Evolutionary conservation across 2,888 invertebrate species (phyloP), one percentile per base, ranked within the genome.

Genomic region (Carterocephalus palaemon): DNA sequence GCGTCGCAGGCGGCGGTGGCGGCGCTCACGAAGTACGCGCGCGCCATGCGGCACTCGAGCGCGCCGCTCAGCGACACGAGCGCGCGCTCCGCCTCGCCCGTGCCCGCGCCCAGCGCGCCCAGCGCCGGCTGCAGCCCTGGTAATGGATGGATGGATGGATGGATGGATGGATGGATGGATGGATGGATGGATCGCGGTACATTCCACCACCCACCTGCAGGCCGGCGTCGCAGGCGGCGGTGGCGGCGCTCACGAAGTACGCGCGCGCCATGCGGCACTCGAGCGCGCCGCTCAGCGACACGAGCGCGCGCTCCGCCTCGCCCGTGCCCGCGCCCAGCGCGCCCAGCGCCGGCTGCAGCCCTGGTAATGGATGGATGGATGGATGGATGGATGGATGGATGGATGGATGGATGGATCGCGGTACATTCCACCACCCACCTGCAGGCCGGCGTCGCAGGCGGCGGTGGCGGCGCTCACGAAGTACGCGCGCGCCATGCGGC

Each of bases 211-310:
- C n/a, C n/a, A 77, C 82, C 80, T 82, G 81, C 26, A 97, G 73
- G 23, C 95, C 94, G 2, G 93, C 92, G 64, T 94, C 93, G 77
- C 97, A 97, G 15, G 95, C 89, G 8, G 95, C 93, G 40, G 93
- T 89, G 2, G 95, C 91, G 7, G 94, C 94, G 31, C 90, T 89
- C 60, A 94, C 88, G 77, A 96, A 97, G 76, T 94, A 93, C 6
- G 92, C 90, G 70, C 97, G 93, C 56, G 96, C 90, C 53, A 90
- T 91, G 63, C 93, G 92, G 70, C 97, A 97, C 73, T 96, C 95
- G 15, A 96, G 91, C 48, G 93, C 88, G 1, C 93, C 90, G 59
- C 81, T 79, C 53, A 90, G 78, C 20, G 89, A 90, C 42, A 91
- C 91, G 23, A 93, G 88, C 49, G 92, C 88, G 24, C 91, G 89